A percentile compares a stretch with the other conserved stretches of the same genome.
Evolutionary conservation across 2,113 vertebrate species (phyloP).

Genomic region (Atractosteus spatula): DNA sequence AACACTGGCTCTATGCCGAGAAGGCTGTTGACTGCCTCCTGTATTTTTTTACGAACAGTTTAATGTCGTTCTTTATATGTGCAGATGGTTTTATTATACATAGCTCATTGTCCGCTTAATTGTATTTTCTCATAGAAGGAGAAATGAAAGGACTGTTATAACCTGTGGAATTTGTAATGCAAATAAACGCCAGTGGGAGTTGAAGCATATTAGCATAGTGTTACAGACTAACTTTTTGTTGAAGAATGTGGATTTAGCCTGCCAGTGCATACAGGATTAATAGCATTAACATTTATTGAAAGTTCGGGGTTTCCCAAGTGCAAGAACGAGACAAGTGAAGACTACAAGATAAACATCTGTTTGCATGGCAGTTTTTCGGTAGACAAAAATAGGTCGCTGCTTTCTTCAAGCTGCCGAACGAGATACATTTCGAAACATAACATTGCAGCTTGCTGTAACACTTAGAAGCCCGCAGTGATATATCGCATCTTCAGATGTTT

Average conservation of each 20-base stretch:
- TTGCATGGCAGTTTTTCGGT: constrained; percentile 76
- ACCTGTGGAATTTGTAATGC: constrained; percentile 80
- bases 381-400: constrained; percentile 77
- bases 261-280: constrained; percentile 16
- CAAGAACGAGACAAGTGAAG: constrained; percentile 77
- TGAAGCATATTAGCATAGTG: constrained; percentile 33
- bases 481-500: neutral
- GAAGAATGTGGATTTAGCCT: constrained; percentile 36
- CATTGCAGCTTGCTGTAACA: constrained; percentile 36
- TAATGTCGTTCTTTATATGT: no score
- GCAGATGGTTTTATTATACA: no score
- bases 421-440: constrained; percentile 67
- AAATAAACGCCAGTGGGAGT: constrained; percentile 72
- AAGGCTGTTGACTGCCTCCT: no score
- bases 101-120: constrained; percentile 38
- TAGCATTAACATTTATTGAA: constrained; percentile 51
- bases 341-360: constrained; percentile 83
- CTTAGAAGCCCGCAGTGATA: neutral
- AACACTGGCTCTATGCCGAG: no score
- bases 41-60: no score
- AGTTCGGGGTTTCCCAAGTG: constrained; percentile 54
- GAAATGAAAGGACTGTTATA: constrained; percentile 49
- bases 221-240: constrained; percentile 48
- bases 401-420: constrained; percentile 64
- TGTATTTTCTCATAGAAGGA: constrained; percentile 55